Percentiles rank a stretch among this genome's conserved stretches.
Evolutionary conservation across 2,888 invertebrate genomes (phyloP).

Genomic region (Parnassius glacialis): DNA sequence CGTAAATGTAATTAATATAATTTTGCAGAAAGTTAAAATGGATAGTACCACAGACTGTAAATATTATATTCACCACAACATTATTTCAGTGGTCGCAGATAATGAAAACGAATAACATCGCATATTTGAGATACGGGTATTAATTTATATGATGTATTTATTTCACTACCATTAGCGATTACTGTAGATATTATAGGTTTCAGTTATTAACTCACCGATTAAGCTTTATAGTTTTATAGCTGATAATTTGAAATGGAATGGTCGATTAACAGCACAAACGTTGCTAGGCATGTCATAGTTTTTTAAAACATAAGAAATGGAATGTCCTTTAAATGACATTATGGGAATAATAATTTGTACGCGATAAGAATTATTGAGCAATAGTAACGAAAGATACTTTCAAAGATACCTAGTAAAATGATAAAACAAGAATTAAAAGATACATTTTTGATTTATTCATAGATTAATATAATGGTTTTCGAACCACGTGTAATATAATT

Average conservation of each 20-base stretch:
- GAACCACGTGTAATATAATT: no score
- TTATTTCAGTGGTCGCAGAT: neutral
- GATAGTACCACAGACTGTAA: neutral
- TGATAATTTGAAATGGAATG: constrained; percentile 12
- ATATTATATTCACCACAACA: neutral
- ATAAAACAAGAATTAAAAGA: no score
- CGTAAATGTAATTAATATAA: neutral
- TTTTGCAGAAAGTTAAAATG: neutral
- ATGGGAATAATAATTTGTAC: no score
- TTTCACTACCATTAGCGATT: constrained; percentile 16
- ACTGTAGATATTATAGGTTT: neutral
- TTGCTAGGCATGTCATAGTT: no score
- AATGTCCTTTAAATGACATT: no score
- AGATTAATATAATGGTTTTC: no score
- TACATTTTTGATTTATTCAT: no score
- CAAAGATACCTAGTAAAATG: no score
- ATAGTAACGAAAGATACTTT: no score
- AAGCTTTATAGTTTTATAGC: constrained; percentile 28
- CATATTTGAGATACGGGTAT: constrained; percentile 22
- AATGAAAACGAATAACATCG: neutral
- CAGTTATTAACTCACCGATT: constrained; percentile 30
- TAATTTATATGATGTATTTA: constrained; percentile 23
- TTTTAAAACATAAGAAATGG: no score
- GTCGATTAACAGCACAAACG: no score
- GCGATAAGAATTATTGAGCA: no score